phyloP scores from a whole-genome alignment of 1,140 invertebrate species.

The Neodiprion lecontei region DNA sequence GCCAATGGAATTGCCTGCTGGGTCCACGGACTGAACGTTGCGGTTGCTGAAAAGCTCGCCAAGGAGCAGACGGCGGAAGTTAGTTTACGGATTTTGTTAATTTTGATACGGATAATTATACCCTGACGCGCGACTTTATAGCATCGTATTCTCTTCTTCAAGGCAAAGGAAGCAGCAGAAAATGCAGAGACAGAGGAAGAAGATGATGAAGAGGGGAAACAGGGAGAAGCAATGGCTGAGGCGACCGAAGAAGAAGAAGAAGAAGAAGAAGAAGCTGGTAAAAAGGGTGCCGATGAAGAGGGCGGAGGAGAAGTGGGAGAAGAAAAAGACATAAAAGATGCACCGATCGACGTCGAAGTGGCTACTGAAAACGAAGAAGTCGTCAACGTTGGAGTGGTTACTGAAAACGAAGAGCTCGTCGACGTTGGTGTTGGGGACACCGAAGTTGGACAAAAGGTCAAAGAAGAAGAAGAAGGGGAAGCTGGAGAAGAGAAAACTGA shows the following conservation, averaged over 20 bases:
- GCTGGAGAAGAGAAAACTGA: not conserved
- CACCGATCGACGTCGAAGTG: slow-evolving; percentile 8
- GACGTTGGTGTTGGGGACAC: not conserved
- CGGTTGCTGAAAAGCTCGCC: slow-evolving; percentile 40
- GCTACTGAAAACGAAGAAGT: slow-evolving; percentile 12
- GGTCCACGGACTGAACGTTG: slow-evolving; percentile 46
- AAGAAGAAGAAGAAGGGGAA: not conserved
- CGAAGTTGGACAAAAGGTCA: not conserved
- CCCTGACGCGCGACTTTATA: not conserved
- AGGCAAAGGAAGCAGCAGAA: not conserved
- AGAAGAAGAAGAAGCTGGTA: slow-evolving; percentile 9
- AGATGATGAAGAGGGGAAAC: slow-evolving; percentile 1
- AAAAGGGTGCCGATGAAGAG: slow-evolving; percentile 7
- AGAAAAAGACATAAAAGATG: not conserved
- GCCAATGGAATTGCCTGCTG: slow-evolving; percentile 51
- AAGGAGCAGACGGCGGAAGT: slow-evolving; percentile 31
- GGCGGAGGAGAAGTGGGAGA: not conserved
- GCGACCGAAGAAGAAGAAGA: not conserved
- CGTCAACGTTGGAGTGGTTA: not conserved
- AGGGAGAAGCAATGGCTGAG: not conserved
- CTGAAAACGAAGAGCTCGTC: not conserved
- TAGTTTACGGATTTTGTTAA: not conserved
- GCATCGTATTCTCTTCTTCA: not conserved
- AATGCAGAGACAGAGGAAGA: not conserved
- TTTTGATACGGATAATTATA: too few species aligned